These are phyloP conservation scores for Tarsius wallacei DNA, from an alignment of 2,797 vertebrate species.

Conservation along the genomic window DNA sequence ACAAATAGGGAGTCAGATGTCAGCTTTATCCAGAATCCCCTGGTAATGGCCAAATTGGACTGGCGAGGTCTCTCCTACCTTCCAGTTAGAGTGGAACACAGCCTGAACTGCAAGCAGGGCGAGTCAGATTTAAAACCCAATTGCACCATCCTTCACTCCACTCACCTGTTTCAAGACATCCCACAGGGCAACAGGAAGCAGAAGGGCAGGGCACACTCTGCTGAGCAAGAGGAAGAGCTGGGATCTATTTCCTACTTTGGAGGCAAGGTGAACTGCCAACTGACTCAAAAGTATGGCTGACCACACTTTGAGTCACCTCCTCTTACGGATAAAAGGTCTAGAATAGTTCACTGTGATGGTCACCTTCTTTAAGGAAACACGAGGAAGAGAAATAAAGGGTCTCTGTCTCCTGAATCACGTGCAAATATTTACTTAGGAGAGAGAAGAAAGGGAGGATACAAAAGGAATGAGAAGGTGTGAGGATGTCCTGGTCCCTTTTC, in stretches of 20 bases:
- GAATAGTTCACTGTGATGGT: neutral
- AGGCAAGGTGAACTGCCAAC: constrained; percentile 35
- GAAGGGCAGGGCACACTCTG: neutral
- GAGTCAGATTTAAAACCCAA: constrained; percentile 8
- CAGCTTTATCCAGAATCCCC: neutral
- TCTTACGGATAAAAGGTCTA: neutral
- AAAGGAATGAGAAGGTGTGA: neutral
- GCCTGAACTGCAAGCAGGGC: neutral
- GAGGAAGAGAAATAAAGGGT: constrained; percentile 22
- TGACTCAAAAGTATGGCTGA: neutral
- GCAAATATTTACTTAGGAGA: constrained; percentile 2
- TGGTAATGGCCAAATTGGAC: neutral
- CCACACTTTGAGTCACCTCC: neutral
- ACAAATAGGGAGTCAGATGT: neutral
- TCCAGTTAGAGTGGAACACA: neutral
- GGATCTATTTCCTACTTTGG: neutral
- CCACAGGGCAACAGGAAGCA: constrained; percentile 26
- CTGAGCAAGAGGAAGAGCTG: neutral
- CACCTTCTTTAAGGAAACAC: neutral
- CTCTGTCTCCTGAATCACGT: neutral
- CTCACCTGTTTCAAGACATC: constrained; percentile 8
- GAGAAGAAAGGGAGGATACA: neutral
- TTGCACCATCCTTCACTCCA: neutral
- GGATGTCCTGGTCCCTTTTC: neutral
- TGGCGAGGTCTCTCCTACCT: neutral